These are phyloP conservation scores for Falco punctatus DNA, from an alignment of 2,113 vertebrate species.

Conservation along the genomic window DNA sequence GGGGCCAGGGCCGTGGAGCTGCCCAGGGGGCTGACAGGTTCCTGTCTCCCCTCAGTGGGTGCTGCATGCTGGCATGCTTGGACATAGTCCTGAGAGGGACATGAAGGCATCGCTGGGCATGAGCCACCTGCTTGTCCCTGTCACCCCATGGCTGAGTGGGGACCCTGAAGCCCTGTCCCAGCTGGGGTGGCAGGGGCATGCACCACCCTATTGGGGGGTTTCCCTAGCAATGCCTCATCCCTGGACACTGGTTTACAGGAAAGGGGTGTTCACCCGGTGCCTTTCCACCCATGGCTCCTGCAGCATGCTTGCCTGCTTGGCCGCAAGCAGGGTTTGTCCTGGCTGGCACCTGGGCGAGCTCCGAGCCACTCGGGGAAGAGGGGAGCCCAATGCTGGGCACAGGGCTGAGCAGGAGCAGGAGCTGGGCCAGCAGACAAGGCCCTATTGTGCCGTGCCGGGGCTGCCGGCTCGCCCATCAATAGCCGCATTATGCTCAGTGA, in stretches of 20 bases:
- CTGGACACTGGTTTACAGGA: rapidly evolving
- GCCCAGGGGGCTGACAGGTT: not conserved
- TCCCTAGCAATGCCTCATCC: not conserved
- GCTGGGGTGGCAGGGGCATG: rapidly evolving
- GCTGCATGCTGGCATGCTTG: rapidly evolving
- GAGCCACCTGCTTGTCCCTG: rapidly evolving
- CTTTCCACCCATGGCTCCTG: not conserved
- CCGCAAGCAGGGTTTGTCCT: not conserved
- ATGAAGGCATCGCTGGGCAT: rapidly evolving
- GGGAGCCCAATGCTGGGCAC: not conserved
- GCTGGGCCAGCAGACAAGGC: slow-evolving; percentile 44
- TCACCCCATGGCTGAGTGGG: not conserved
- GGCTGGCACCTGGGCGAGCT: not conserved
- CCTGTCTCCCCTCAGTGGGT: not conserved
- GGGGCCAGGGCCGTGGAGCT: rapidly evolving
- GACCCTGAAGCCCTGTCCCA: not conserved
- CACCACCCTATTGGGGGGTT: rapidly evolving
- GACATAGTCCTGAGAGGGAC: rapidly evolving
- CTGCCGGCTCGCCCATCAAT: not conserved
- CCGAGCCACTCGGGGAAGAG: not conserved
- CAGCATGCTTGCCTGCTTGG: rapidly evolving
- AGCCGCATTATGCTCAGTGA: slow-evolving; percentile 9
- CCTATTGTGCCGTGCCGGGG: slow-evolving; percentile 17
- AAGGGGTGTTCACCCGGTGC: not conserved
- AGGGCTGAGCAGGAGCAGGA: not conserved